phyloP scores from a whole-genome alignment of 2,888 invertebrate genomes.

The Linyphia triangularis region DNA sequence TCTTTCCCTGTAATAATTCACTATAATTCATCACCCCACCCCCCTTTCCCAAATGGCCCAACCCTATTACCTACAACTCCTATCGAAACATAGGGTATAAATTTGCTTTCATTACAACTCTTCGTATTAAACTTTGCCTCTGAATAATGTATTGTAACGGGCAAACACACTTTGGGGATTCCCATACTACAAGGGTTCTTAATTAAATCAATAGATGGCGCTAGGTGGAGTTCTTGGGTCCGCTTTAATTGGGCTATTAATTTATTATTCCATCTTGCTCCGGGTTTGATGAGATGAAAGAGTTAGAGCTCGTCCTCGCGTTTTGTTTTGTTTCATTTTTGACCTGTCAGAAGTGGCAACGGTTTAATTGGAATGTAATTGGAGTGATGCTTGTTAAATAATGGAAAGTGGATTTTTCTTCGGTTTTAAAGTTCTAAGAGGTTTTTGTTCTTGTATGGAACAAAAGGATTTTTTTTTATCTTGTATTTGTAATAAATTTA shows the following conservation, averaged over 20 bases:
- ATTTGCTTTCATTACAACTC: slow-evolving; percentile 38
- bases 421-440: background rate
- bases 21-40: slow-evolving; percentile 18
- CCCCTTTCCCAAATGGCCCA: background rate
- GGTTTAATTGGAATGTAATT: slow-evolving; percentile 24
- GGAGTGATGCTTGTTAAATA: slow-evolving; percentile 1
- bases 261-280: slow-evolving; percentile 72
- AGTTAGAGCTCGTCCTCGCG: slow-evolving; percentile 7
- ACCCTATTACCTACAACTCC: slow-evolving; percentile 28
- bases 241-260: slow-evolving; percentile 73
- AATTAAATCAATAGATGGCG: slow-evolving; percentile 73
- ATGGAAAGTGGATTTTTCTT: background rate
- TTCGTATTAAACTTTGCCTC: slow-evolving; percentile 34
- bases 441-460: background rate
- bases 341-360: background rate
- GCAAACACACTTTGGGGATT: slow-evolving; percentile 30
- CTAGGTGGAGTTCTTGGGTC: slow-evolving; percentile 13
- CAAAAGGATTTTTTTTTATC: background rate
- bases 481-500: too few species aligned
- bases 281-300: slow-evolving; percentile 47
- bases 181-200: slow-evolving; percentile 49
- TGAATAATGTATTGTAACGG: slow-evolving; percentile 57
- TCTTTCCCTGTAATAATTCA: too few species aligned
- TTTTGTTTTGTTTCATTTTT: slow-evolving; percentile 7
- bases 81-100: slow-evolving; percentile 7